Base-by-base conservation (phyloP, 2,113 vertebrate species). In the Notiomystis cincta region DNA sequence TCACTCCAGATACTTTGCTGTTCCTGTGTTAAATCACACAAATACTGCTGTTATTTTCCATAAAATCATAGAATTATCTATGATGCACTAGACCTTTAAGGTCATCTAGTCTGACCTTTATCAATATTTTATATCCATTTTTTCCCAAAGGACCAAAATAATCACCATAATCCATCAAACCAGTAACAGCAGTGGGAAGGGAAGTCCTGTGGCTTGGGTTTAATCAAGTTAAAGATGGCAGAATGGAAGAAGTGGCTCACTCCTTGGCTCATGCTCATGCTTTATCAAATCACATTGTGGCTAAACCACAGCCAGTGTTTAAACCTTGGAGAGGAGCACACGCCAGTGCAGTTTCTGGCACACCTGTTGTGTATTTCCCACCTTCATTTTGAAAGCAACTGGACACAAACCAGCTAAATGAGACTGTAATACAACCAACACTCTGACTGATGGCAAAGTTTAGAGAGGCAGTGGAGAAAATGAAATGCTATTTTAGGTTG, bases 291-390 rank as follows among this genome's bases (percentile, higher is more conserved):
- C 27, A 62, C 48, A 70, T 35, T 18, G 5, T 30, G 54, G 50
- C 21, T 50, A 87, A 89, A 73, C 6, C 21, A 25, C 11, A n/a
- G 30, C 2, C 35, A 65, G 15, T 28, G 61, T 33, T 75, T 58
- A 58, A 78, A 64, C 17, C 61, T 27, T 7, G 37, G 10, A 76
- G 17, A 61, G 11, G 20, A 9, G 31, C n/a, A 69, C 10, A 53
- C 0, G 4, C 2, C 19, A 65, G 9, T 3, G 4, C 3, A 37
- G 7, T 71, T n/a, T 45, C 64, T 50, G 45, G 25, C 2, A 40
- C 11, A n/a, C n/a, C 11, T 53, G 13, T 42, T 50, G 21, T 0
- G 0, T 30, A 76, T 71, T 87, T 85, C 58, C 25, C 15, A 30
- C 27, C 24, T 33, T 86, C 33, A 10, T 82, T 82, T 57, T 35